Evolutionary conservation across 1,140 invertebrate genomes (phyloP).

Genomic region (Leptinotarsa lineolata): DNA sequence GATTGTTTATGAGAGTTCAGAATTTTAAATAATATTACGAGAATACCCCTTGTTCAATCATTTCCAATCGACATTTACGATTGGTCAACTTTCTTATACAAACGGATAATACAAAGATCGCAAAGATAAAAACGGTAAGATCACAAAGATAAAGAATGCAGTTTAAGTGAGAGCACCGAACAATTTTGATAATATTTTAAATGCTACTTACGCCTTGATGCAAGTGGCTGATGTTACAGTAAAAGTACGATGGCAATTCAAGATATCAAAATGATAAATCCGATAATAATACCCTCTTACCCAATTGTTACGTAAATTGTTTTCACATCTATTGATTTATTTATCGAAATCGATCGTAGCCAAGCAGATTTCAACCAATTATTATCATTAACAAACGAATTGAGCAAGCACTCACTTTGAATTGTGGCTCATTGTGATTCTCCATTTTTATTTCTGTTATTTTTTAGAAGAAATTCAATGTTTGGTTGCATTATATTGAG

Average conservation of each 20-base stretch:
- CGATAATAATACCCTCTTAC: background rate
- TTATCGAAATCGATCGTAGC: constrained; percentile 5
- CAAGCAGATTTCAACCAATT: background rate
- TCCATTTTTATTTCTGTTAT: background rate
- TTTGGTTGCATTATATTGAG: too few relatives aligned
- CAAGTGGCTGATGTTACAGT: background rate
- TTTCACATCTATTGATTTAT: background rate
- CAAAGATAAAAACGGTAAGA: background rate
- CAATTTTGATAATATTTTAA: constrained; percentile 7
- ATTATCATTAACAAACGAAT: constrained; percentile 6
- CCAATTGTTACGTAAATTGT: constrained; percentile 6
- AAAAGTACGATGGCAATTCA: constrained; percentile 8
- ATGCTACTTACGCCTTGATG: constrained; percentile 2
- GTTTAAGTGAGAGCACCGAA: background rate
- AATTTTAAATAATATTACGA: too few relatives aligned
- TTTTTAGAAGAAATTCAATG: too few relatives aligned
- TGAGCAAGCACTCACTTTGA: background rate
- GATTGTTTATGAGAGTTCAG: too few relatives aligned
- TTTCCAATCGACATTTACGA: too few relatives aligned
- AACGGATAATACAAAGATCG: background rate
- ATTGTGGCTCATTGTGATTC: background rate
- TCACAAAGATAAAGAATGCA: background rate
- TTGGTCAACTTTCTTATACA: background rate
- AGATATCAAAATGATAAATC: background rate
- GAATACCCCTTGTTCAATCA: too few relatives aligned